phyloP scores from a whole-genome alignment of 2,888 invertebrate species.

The Troglohyphantes excavatus region DNA sequence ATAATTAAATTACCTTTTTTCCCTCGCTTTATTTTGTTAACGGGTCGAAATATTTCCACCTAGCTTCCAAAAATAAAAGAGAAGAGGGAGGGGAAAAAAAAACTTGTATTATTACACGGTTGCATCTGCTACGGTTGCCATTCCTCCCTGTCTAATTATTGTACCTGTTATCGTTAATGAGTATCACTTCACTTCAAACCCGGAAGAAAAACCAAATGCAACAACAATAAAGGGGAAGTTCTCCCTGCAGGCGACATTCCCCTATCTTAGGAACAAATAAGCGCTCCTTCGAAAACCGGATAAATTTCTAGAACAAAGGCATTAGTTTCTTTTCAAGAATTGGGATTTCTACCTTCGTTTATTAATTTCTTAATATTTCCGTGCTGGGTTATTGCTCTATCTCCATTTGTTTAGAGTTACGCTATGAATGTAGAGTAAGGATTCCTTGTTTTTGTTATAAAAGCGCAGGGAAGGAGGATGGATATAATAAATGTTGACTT shows the following conservation, averaged over 20 bases:
- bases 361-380: slow-evolving; percentile 21
- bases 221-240: slow-evolving; percentile 47
- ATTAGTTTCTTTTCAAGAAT: not conserved
- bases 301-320: slow-evolving; percentile 41
- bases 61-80: not conserved
- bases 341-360: slow-evolving; percentile 10
- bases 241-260: slow-evolving; percentile 14
- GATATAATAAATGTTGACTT: too few species aligned
- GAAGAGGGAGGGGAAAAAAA: not conserved
- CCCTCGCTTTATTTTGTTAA: slow-evolving; percentile 2
- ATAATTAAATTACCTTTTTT: slow-evolving; percentile 30
- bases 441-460: too few species aligned
- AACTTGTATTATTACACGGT: slow-evolving; percentile 2
- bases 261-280: slow-evolving; percentile 30
- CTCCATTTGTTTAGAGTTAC: not conserved
- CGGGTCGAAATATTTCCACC: not conserved
- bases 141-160: slow-evolving; percentile 48
- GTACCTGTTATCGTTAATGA: slow-evolving; percentile 54
- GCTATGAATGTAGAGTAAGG: not conserved
- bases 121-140: slow-evolving; percentile 38
- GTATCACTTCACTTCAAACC: slow-evolving; percentile 42
- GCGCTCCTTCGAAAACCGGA: not conserved
- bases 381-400: not conserved
- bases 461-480: too few species aligned
- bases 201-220: slow-evolving; percentile 32